Percentiles rank a stretch among this genome's conserved stretches.
phyloP scores from a whole-genome alignment of 1,140 invertebrate species.

The Brachionus calyciflorus region DNA sequence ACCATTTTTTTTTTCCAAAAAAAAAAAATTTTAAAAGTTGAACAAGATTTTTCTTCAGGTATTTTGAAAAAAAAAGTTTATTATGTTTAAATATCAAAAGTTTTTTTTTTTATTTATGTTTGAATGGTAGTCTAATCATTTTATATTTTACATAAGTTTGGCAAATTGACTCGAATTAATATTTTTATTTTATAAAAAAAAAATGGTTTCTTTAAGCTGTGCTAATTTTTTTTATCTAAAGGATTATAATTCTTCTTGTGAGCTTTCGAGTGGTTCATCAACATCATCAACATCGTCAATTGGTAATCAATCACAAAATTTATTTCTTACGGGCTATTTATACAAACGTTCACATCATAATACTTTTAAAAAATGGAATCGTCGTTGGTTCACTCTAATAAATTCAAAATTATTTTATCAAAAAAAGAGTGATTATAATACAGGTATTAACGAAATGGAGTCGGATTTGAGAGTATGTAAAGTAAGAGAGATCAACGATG shows the following conservation, averaged over 20 bases:
- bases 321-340: slow-evolving; percentile 24
- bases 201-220: no score
- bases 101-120: no score
- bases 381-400: slow-evolving; percentile 31
- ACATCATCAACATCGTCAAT: slow-evolving; percentile 14
- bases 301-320: background rate
- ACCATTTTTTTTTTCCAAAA: no score
- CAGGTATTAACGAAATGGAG: slow-evolving; percentile 92
- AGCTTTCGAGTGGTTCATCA: background rate
- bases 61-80: background rate
- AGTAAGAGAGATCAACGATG: slow-evolving; percentile 78
- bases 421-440: slow-evolving; percentile 69
- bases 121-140: no score
- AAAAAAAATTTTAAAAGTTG: no score
- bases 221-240: background rate
- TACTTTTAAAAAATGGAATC: slow-evolving; percentile 35
- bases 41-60: no score
- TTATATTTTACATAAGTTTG: no score
- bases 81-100: no score
- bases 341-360: slow-evolving; percentile 39
- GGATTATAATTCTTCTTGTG: slow-evolving; percentile 23
- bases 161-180: no score
- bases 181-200: no score
- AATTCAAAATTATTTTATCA: slow-evolving; percentile 48
- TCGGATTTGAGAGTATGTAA: slow-evolving; percentile 89